Evolutionary conservation across 2,113 vertebrate species (phyloP), one percentile per base, ranked within the genome.

Genomic region (Mandrillus leucophaeus): DNA sequence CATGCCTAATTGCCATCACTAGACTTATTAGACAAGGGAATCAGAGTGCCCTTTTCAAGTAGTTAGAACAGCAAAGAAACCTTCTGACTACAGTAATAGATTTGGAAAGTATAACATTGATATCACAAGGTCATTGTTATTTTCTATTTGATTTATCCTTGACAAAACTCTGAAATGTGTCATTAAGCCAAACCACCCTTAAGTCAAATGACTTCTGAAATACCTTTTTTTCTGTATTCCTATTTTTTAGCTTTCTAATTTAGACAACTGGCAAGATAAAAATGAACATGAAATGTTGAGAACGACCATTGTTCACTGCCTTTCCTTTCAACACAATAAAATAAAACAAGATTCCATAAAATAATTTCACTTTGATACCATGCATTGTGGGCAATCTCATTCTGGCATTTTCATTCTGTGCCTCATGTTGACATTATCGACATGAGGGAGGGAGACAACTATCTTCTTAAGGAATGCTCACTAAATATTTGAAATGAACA

Each of bases 251-350:
- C 80, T 92, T 48, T 95, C 48, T 70, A 48, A 43, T 40, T 92
- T 86, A 93, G 79, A 89, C 68, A 96, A 38, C 75, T 64, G 25
- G 73, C 25, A 83, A 92, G 68, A 95, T 87, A 92, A 95, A 96
- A 96, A 90, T 83, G 80, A 95, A 94, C 75, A 52, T 85, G 84
- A 90, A 95, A 92, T 93, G 88, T 90, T 84, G 57, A 96, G 57
- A 82, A 90, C 43, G 52, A 43, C 76, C 76, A 83, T 93, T 92
- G 43, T 88, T 96, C 88, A 88, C 87, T 95, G 84, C 64, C 90
- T 94, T 84, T 90, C 59, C 84, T 55, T 90, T 90, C 40, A 73
- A 55, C n/a, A n/a, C 1, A 35, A 55, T n/a, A 61, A 52, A 93
- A 78, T 73, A 61, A 75, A 93, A 88, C 3, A 17, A 89, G 38